phyloP scores from a whole-genome alignment of 2,797 vertebrate genomes.

The Sebastes oblongus region DNA sequence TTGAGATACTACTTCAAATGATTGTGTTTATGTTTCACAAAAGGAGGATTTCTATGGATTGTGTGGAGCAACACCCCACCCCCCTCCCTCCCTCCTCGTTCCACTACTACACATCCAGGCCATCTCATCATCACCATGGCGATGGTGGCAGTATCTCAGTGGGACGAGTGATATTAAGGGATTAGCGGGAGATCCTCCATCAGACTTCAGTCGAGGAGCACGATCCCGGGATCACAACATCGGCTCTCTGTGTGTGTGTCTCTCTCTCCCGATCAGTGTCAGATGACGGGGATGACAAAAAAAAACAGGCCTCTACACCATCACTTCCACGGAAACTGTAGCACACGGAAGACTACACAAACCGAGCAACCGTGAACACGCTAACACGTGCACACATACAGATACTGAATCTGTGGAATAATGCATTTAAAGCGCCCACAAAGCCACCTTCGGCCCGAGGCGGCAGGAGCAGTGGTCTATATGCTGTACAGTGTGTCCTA shows the following conservation, averaged over 20 bases:
- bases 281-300: slow-evolving; percentile 40
- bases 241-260: slow-evolving; percentile 21
- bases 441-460: slow-evolving; percentile 55
- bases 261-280: slow-evolving; percentile 43
- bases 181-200: slow-evolving; percentile 75
- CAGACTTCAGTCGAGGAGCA: slow-evolving; percentile 61
- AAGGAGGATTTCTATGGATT: slow-evolving; percentile 24
- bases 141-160: slow-evolving; percentile 63
- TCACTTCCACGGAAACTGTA: slow-evolving; percentile 18
- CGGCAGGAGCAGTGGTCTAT: slow-evolving; percentile 45
- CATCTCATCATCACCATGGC: slow-evolving; percentile 58
- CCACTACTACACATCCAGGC: slow-evolving; percentile 56
- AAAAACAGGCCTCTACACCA: slow-evolving; percentile 19
- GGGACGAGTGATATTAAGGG: slow-evolving; percentile 70
- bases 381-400: slow-evolving; percentile 21
- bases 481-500: slow-evolving; percentile 53
- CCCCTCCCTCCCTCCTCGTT: not conserved
- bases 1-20: slow-evolving; percentile 32
- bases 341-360: slow-evolving; percentile 31
- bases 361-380: slow-evolving; percentile 33
- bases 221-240: slow-evolving; percentile 63
- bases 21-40: slow-evolving; percentile 36
- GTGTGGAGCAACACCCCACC: not conserved
- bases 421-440: slow-evolving; percentile 57
- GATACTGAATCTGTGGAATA: slow-evolving; percentile 39